Conservation (phyloP, 1,140 invertebrate genomes). For the Bombus sylvicola region DNA sequence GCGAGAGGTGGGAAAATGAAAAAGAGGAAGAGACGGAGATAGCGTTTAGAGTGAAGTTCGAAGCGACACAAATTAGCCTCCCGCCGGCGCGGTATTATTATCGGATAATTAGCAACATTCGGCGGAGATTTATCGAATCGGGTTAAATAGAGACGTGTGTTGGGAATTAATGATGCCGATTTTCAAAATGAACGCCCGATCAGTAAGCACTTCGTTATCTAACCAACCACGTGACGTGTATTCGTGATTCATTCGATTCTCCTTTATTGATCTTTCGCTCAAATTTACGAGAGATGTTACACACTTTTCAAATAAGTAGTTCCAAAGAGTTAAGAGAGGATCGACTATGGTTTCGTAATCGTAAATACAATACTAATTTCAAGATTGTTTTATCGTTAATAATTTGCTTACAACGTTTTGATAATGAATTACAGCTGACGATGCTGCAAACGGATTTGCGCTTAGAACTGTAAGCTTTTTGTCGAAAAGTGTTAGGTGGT, state of each 20-base stretch:
- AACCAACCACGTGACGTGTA: constrained; percentile 28
- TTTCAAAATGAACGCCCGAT: constrained; percentile 35
- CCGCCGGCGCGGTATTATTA: constrained; percentile 47
- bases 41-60: constrained; percentile 22
- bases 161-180: constrained; percentile 53
- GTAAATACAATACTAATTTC: neutral
- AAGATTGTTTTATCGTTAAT: neutral
- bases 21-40: neutral
- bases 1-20: constrained; percentile 10
- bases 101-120: constrained; percentile 56
- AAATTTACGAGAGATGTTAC: neutral
- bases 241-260: constrained; percentile 18
- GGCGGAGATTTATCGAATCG: constrained; percentile 50
- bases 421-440: neutral
- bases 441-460: neutral
- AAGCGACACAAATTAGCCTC: constrained; percentile 36
- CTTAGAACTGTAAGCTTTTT: neutral
- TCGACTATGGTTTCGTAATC: no score
- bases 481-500: no score
- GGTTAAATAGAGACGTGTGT: constrained; percentile 55
- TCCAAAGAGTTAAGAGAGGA: neutral
- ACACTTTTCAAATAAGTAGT: neutral
- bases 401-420: neutral
- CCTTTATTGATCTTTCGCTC: constrained; percentile 1
- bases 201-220: constrained; percentile 47